Percentiles rank a stretch among this genome's conserved stretches.
phyloP scores from a whole-genome alignment of 2,888 invertebrate species.

The Esperia sulphurella region DNA sequence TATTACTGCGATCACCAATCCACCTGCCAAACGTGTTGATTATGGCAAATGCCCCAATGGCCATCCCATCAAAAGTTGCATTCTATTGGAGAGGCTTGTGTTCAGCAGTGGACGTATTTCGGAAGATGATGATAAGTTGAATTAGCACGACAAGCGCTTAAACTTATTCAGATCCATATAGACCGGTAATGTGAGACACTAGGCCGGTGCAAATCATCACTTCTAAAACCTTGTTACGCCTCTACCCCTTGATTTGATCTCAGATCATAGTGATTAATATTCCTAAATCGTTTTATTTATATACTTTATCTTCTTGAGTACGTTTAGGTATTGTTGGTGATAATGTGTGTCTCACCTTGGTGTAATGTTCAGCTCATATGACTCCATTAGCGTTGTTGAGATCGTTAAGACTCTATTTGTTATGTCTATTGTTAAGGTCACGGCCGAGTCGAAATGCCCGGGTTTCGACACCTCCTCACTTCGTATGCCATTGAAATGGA shows the following conservation, averaged over 20 bases:
- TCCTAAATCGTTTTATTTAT: slow-evolving; percentile 22
- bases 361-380: slow-evolving; percentile 43
- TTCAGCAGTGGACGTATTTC: no score
- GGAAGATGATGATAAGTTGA: no score
- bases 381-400: slow-evolving; percentile 40
- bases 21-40: no score
- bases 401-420: slow-evolving; percentile 56
- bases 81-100: no score
- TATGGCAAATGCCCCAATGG: no score
- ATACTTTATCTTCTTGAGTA: slow-evolving; percentile 23
- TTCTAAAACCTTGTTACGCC: not conserved
- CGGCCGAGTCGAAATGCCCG: slow-evolving; percentile 34
- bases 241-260: not conserved
- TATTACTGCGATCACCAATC: no score
- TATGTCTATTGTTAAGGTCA: slow-evolving; percentile 52
- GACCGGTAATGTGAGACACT: no score
- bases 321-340: slow-evolving; percentile 23
- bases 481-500: no score
- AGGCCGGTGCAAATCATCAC: no score
- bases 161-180: no score
- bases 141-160: no score
- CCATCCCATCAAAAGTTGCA: no score
- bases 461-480: not conserved
- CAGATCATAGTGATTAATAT: slow-evolving; percentile 9
- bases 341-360: slow-evolving; percentile 48